Evolutionary conservation across 1,140 invertebrate species (phyloP), one percentile per base, ranked within the genome.

Genomic region (Drosophila teissieri): DNA sequence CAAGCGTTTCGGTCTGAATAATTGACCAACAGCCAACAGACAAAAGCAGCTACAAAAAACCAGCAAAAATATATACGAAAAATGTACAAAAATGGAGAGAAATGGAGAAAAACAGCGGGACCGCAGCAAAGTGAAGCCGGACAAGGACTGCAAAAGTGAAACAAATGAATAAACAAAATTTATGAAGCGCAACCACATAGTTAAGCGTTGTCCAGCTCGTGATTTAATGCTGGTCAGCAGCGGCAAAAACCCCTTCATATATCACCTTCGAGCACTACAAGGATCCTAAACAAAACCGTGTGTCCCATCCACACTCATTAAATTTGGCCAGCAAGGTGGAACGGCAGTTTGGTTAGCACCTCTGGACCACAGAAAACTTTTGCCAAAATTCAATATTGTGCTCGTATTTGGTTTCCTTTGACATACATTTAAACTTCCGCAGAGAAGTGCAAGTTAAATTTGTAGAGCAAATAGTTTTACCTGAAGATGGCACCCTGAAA

Each of bases 151-250:
- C 62, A 49, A 46, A 51, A 84, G 64, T 31, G 31, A 48, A 84
- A 73, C 72, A 86, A 86, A 80, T 80, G 77, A 84, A 84, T 80
- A 88, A 80, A 88, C 84, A 84, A 89, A 76, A 80, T 89, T 89
- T 84, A 74, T 89, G 68, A 78, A 83, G 60, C 76, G 36, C 48
- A 83, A 83, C 80, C 83, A 44, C 83, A 84, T 53, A 75, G 64
- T 89, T 80, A 88, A 89, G 67, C 76, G 72, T 49, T 61, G 55
- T 79, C 39, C 75, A 69, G 64, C 49, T 70, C 24, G 64, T 70
- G 68, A 72, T 72, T 72, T 72, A 70, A 72, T 14, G 31, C 48
- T 45, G 53, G 55, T 11, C 58, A 31, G 15, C 17, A 14, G 4
- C 8, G n/a, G 22, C 7, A 14, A n/a, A 58, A 53, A 24, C 15